A percentile compares a stretch with the other conserved stretches of the same genome.
These are phyloP conservation scores for Tor tambroides DNA, from an alignment of 2,113 vertebrate genomes.

Conservation along the genomic window DNA sequence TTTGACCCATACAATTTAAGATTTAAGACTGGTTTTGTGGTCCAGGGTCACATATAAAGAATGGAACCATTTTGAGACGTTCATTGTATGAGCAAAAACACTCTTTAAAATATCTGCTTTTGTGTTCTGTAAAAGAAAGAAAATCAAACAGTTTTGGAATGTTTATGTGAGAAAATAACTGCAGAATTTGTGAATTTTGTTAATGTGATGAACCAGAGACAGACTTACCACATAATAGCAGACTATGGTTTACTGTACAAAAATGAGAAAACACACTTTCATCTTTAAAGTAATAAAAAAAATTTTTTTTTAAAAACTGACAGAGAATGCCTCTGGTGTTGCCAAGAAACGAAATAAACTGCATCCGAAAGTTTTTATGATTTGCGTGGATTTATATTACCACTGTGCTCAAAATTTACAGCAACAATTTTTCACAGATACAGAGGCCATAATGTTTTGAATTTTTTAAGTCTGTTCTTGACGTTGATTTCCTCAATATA, in stretches of 20 bases:
- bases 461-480: constrained; percentile 66
- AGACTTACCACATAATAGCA: background rate
- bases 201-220: background rate
- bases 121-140: background rate
- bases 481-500: constrained; percentile 68
- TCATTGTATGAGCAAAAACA: too few relatives aligned
- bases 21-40: too few relatives aligned
- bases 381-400: constrained; percentile 71
- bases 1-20: too few relatives aligned
- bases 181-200: background rate
- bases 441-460: constrained; percentile 62
- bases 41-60: background rate
- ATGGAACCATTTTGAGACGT: background rate
- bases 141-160: background rate
- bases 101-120: background rate
- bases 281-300: too few relatives aligned
- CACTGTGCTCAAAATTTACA: constrained; percentile 72
- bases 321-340: constrained; percentile 25
- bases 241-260: background rate
- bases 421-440: constrained; percentile 69
- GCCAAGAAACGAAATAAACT: constrained; percentile 73
- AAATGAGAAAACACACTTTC: background rate
- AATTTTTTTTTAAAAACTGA: background rate
- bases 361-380: constrained; percentile 76
- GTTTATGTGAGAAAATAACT: background rate